phyloP scores from a whole-genome alignment of 2,888 invertebrate species.

The Serripes groenlandicus region DNA sequence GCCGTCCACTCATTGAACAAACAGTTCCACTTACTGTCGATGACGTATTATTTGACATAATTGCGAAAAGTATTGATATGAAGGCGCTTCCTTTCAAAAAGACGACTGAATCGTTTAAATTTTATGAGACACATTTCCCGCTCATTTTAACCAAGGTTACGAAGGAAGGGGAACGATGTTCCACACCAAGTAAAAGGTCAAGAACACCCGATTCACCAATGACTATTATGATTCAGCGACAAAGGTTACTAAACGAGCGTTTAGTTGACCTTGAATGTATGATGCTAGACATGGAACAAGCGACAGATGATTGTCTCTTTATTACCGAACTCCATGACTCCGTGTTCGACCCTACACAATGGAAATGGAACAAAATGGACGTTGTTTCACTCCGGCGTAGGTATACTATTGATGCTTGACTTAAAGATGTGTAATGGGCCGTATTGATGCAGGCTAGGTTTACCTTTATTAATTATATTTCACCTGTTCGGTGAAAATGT shows the following conservation, averaged over 20 bases:
- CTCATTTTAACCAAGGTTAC: constrained; percentile 33
- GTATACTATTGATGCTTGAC: constrained; percentile 54
- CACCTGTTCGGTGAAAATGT: too few species aligned
- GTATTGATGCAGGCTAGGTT: too few species aligned
- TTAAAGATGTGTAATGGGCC: constrained; percentile 40
- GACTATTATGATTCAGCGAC: constrained; percentile 45
- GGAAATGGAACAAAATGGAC: constrained; percentile 57
- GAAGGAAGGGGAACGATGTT: constrained; percentile 27
- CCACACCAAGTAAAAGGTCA: constrained; percentile 31
- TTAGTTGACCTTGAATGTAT: constrained; percentile 49
- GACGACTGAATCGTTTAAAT: constrained; percentile 41
- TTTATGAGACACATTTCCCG: constrained; percentile 53
- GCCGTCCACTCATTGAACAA: constrained; percentile 47
- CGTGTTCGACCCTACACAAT: constrained; percentile 55
- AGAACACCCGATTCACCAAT: constrained; percentile 50
- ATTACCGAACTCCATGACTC: constrained; percentile 50
- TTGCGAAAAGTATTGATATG: constrained; percentile 44
- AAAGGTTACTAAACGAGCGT: constrained; percentile 44
- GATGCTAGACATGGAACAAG: constrained; percentile 54
- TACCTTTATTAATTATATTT: too few species aligned
- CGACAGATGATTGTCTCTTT: constrained; percentile 44
- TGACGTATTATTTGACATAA: constrained; percentile 39
- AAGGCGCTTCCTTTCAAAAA: constrained; percentile 46
- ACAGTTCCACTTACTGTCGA: constrained; percentile 33
- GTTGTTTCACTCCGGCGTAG: constrained; percentile 36